A percentile compares a stretch with the other conserved stretches of the same genome.
Evolutionary conservation across 2,113 vertebrate species (phyloP).

Genomic region (Gymnogyps californianus): DNA sequence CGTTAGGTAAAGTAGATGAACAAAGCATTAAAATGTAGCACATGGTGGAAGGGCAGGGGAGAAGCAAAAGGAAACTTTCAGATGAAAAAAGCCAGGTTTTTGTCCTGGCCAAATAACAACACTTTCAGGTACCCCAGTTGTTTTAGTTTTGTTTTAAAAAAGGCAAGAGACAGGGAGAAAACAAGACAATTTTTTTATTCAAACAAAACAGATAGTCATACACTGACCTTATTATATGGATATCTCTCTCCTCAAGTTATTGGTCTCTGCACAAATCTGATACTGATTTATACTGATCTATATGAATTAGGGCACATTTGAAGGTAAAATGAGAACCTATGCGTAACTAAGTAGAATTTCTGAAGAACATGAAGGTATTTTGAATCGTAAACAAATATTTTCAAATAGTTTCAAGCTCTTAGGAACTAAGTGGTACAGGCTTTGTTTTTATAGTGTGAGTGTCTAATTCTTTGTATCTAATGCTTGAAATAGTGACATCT

Average conservation of each 20-base stretch:
- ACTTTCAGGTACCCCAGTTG: background rate
- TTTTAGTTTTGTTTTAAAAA: background rate
- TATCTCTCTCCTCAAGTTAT: background rate
- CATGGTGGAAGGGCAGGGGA: fast-evolving
- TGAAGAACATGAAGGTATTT: background rate
- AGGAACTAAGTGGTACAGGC: background rate
- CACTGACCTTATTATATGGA: background rate
- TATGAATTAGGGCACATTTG: background rate
- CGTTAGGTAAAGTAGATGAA: background rate
- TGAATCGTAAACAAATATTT: background rate
- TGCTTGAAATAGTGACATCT: background rate
- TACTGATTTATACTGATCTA: background rate
- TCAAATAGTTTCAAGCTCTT: background rate
- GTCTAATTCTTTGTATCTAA: background rate
- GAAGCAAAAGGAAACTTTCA: background rate
- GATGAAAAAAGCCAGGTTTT: background rate
- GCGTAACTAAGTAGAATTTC: background rate
- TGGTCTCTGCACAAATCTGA: background rate
- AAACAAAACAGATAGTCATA: background rate
- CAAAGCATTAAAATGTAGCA: background rate
- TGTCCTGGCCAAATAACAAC: background rate
- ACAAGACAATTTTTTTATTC: background rate
- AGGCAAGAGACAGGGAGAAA: background rate
- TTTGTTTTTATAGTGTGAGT: background rate
- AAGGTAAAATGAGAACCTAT: background rate